Evolutionary conservation across 2,797 vertebrate genomes (phyloP).

Genomic region (Rhynchonycteris naso): DNA sequence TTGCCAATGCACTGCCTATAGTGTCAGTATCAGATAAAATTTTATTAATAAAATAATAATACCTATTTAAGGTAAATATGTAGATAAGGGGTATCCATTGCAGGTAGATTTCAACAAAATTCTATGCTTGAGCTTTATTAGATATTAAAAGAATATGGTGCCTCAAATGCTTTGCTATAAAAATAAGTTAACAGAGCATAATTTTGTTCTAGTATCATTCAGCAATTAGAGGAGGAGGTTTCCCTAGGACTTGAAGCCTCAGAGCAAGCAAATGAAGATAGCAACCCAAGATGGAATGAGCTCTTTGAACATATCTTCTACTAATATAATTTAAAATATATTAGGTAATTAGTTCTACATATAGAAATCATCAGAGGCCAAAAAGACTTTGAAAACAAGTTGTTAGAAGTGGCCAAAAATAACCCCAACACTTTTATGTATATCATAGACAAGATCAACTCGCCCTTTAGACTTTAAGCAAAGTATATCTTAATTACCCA

Average conservation of each 20-base stretch:
- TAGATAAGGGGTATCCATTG: background rate
- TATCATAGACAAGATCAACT: background rate
- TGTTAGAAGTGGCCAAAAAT: background rate
- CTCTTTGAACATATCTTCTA: background rate
- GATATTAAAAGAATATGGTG: background rate
- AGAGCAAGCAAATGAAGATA: background rate
- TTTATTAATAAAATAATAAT: slow-evolving; percentile 40
- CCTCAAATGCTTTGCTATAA: background rate
- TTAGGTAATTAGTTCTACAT: background rate
- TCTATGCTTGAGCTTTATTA: background rate
- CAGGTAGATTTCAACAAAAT: background rate
- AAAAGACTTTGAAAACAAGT: background rate
- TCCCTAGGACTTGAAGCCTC: background rate
- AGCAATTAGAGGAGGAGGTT: background rate
- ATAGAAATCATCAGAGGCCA: background rate
- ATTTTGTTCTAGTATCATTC: background rate
- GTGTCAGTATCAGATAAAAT: background rate
- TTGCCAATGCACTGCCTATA: background rate
- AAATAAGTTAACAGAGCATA: background rate
- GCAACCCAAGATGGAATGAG: background rate
- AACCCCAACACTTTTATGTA: background rate
- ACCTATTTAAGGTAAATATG: background rate
- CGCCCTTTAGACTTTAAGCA: background rate
- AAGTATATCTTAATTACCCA: background rate
- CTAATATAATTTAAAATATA: background rate